phyloP scores from a whole-genome alignment of 2,888 invertebrate genomes.

The Sceliomorpha sp. region DNA sequence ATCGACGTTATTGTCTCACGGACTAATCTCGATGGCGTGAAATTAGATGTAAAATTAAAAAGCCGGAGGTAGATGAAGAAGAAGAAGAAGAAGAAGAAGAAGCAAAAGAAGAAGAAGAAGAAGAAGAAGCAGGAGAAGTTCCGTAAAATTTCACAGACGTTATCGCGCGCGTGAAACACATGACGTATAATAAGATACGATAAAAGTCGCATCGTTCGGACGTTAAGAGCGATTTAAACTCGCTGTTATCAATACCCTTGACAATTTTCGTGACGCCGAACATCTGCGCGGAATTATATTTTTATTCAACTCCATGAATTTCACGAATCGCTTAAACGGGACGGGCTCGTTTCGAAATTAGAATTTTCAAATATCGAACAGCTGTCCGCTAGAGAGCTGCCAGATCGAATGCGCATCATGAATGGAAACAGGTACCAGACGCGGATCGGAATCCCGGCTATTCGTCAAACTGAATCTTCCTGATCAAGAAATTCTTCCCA shows the following conservation, averaged over 20 bases:
- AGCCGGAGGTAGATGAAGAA: too few species aligned
- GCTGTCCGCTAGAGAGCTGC: conserved; percentile 6
- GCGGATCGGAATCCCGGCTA: too few species aligned
- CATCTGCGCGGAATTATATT: conserved; percentile 12
- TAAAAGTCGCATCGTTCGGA: neutral
- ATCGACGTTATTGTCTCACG: too few species aligned
- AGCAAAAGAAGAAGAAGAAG: too few species aligned
- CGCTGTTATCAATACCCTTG: conserved; percentile 7
- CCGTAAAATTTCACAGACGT: too few species aligned
- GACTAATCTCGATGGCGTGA: too few species aligned
- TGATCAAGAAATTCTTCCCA: neutral
- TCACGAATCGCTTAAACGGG: conserved; percentile 10
- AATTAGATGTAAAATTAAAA: too few species aligned
- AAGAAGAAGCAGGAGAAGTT: too few species aligned
- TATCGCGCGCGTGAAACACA: too few species aligned
- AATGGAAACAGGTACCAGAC: conserved; percentile 35
- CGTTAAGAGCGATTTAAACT: conserved; percentile 1
- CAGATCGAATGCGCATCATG: conserved; percentile 24
- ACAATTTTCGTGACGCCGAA: conserved; percentile 19
- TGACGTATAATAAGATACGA: neutral
- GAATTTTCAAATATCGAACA: conserved; percentile 10
- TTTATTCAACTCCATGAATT: conserved; percentile 10
- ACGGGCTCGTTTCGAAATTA: conserved; percentile 10
- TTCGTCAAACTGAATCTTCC: conserved; percentile 1
- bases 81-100: too few species aligned